Conservation (phyloP, 2,113 vertebrate genomes). For the Sphyrna mokarran region DNA sequence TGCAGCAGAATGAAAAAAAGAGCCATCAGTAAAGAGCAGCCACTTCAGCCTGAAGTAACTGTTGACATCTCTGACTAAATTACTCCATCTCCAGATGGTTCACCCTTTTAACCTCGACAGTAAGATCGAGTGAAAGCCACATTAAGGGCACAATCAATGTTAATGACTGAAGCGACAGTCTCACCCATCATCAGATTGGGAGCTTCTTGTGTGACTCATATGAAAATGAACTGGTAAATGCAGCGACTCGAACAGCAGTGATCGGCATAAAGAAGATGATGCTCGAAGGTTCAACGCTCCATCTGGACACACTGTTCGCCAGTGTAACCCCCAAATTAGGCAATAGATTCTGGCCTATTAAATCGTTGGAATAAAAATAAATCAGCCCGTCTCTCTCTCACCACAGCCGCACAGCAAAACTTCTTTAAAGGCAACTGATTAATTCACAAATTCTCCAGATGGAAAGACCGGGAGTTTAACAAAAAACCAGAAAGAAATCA, state of each 20-base stretch:
- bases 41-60: not conserved
- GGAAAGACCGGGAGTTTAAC: not conserved
- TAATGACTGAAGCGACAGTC: not conserved
- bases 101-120: not conserved
- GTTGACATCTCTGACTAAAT: not conserved
- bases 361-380: not conserved
- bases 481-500: not conserved
- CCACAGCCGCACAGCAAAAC: not conserved
- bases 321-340: not conserved
- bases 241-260: not conserved
- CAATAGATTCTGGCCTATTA: not conserved
- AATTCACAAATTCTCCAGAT: not conserved
- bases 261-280: not conserved
- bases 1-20: not conserved
- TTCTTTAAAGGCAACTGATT: not conserved
- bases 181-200: not conserved
- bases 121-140: not conserved
- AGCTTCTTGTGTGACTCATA: slow-evolving; percentile 8
- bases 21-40: not conserved
- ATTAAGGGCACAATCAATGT: not conserved
- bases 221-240: not conserved
- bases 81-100: not conserved
- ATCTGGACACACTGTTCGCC: not conserved
- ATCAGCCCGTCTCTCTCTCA: not conserved
- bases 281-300: not conserved